Evolutionary conservation across 2,888 invertebrate species (phyloP).

Genomic region (Ypsolopha scabrella): DNA sequence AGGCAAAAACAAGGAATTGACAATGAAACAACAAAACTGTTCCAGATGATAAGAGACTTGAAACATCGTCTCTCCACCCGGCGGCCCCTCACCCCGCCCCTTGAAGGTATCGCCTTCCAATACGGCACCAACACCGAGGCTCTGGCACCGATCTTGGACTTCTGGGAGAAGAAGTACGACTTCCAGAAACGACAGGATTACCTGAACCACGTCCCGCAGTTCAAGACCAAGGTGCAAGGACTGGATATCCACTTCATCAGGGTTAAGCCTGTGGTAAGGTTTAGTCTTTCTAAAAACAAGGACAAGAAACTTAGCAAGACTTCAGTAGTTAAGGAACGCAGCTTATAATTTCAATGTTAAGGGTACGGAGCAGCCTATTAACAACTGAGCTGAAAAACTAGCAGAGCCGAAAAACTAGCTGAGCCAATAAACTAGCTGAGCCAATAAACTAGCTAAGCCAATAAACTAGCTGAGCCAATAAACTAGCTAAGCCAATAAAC

Average conservation of each 20-base stretch:
- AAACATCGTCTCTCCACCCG: slow-evolving; percentile 33
- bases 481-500: too few relatives aligned
- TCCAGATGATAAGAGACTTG: slow-evolving; percentile 44
- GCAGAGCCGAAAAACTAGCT: too few relatives aligned
- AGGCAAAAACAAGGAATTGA: too few relatives aligned
- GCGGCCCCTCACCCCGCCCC: slow-evolving; percentile 53
- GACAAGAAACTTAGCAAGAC: too few relatives aligned
- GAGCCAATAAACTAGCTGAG: too few relatives aligned
- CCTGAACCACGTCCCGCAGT: slow-evolving; percentile 82
- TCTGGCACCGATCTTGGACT: slow-evolving; percentile 73
- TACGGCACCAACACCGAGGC: slow-evolving; percentile 85
- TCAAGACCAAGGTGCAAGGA: slow-evolving; percentile 79
- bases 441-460: too few relatives aligned
- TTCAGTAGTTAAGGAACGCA: too few relatives aligned
- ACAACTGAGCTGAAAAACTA: too few relatives aligned
- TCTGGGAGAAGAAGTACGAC: slow-evolving; percentile 84
- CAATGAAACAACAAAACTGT: neutral
- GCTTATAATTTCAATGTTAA: too few relatives aligned
- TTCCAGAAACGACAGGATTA: slow-evolving; percentile 70
- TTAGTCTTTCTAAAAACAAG: too few relatives aligned
- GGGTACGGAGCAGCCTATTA: too few relatives aligned
- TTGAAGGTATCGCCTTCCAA: slow-evolving; percentile 79
- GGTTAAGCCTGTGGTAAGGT: slow-evolving; percentile 67
- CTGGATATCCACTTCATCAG: slow-evolving; percentile 83
- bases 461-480: too few relatives aligned